These are phyloP conservation scores for Trissoscelio sp. DNA, from an alignment of 2,888 invertebrate genomes.

Conservation along the genomic window DNA sequence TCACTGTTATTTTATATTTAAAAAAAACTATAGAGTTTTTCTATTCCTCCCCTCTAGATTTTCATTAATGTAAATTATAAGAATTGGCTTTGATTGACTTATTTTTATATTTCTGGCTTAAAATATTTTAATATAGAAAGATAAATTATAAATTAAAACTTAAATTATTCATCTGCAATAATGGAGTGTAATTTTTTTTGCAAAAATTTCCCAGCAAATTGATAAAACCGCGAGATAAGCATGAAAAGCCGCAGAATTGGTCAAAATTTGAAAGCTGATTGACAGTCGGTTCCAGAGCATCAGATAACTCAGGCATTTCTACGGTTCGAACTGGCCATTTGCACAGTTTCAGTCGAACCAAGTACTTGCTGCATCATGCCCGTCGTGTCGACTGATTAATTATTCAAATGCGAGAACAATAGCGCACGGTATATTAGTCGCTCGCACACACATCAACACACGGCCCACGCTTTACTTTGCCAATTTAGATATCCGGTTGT, in stretches of 20 bases:
- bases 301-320: conserved; percentile 22
- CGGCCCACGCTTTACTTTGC: conserved; percentile 72
- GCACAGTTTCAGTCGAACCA: conserved; percentile 54
- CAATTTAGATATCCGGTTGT: conserved; percentile 75
- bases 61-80: too few relatives aligned
- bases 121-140: too few relatives aligned
- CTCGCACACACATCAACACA: conserved; percentile 49
- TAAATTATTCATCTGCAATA: too few relatives aligned
- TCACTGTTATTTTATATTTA: too few relatives aligned
- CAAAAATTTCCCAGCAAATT: neutral
- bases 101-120: too few relatives aligned
- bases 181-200: too few relatives aligned
- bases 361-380: conserved; percentile 70
- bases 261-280: conserved; percentile 10
- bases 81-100: too few relatives aligned
- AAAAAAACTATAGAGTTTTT: too few relatives aligned
- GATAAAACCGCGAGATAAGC: neutral
- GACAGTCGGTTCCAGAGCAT: conserved; percentile 2
- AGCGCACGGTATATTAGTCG: conserved; percentile 69
- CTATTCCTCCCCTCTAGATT: too few relatives aligned
- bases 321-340: conserved; percentile 47
- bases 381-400: conserved; percentile 72
- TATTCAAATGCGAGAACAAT: conserved; percentile 77
- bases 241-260: neutral
- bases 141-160: too few relatives aligned